Evolutionary conservation across 2,888 invertebrate genomes (phyloP).

Genomic region (Embidobia sp.): DNA sequence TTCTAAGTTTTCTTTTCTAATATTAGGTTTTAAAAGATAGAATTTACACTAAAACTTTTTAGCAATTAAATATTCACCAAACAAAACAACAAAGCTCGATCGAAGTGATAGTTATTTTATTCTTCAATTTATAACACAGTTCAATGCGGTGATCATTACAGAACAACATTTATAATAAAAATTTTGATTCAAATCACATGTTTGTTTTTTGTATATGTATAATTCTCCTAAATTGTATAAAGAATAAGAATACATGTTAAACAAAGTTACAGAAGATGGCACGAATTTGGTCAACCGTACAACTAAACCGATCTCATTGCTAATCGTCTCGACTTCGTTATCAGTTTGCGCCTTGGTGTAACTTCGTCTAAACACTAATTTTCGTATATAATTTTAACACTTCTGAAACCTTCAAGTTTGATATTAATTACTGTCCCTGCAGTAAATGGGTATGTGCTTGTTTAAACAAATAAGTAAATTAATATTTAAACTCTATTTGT

Average conservation of each 20-base stretch:
- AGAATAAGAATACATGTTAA: slow-evolving; percentile 12
- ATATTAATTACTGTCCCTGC: slow-evolving; percentile 11
- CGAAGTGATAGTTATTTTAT: no score
- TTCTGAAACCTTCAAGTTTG: slow-evolving; percentile 4
- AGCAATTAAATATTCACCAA: no score
- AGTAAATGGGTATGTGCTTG: not conserved
- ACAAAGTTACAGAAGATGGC: slow-evolving; percentile 3
- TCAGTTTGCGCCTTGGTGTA: slow-evolving; percentile 8
- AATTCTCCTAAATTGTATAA: no score
- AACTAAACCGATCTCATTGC: slow-evolving; percentile 4
- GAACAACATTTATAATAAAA: no score
- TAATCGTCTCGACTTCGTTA: slow-evolving; percentile 19
- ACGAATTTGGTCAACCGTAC: slow-evolving; percentile 13
- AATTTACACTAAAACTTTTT: no score
- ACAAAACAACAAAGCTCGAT: no score
- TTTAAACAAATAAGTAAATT: slow-evolving; percentile 6
- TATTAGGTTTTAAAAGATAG: no score
- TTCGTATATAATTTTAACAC: slow-evolving; percentile 14
- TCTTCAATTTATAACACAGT: no score
- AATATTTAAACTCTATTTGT: not conserved
- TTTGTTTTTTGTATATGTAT: no score
- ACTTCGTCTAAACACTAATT: slow-evolving; percentile 25
- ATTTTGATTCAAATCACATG: no score
- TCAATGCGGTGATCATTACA: no score
- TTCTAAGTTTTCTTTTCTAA: no score